Conservation (phyloP, 2,797 vertebrate genomes). For the Amblyraja radiata region DNA sequence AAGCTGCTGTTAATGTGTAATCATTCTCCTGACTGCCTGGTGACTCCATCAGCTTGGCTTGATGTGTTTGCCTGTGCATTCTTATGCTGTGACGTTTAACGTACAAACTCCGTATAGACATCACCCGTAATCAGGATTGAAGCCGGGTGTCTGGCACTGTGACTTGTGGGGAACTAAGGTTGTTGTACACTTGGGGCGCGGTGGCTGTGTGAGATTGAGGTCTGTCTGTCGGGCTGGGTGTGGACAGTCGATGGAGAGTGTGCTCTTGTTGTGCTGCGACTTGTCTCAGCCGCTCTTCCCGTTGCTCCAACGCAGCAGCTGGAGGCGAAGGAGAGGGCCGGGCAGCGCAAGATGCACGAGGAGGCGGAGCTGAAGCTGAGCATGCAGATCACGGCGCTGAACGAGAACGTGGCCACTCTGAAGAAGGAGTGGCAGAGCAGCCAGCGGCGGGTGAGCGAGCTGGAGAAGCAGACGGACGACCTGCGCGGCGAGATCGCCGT, state of each 20-base stretch:
- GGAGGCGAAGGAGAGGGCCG: constrained; percentile 75
- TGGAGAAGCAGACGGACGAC: constrained; percentile 94
- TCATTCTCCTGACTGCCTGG: too few species aligned
- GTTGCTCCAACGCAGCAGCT: background rate
- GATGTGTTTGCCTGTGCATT: too few species aligned
- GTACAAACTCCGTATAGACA: too few species aligned
- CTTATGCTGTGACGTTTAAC: too few species aligned
- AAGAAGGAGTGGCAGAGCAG: constrained; percentile 94
- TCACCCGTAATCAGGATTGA: too few species aligned
- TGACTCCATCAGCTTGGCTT: too few species aligned
- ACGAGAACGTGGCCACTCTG: constrained; percentile 89
- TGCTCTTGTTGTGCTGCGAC: background rate
- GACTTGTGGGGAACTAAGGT: too few species aligned
- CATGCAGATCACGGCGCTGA: constrained; percentile 83
- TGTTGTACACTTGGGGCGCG: background rate
- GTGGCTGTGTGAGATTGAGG: background rate
- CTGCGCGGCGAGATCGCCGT: constrained; percentile 92
- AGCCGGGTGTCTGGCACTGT: too few species aligned
- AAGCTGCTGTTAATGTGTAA: too few species aligned
- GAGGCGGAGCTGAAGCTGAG: constrained; percentile 73
- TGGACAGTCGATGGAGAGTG: background rate
- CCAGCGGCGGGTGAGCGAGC: constrained; percentile 77
- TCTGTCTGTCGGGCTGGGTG: background rate
- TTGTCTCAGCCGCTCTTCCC: too few species aligned
- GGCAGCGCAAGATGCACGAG: constrained; percentile 69